Conservation (phyloP, 64 coral and sea anemone genomes). For the Exaiptasia diaphana region DNA sequence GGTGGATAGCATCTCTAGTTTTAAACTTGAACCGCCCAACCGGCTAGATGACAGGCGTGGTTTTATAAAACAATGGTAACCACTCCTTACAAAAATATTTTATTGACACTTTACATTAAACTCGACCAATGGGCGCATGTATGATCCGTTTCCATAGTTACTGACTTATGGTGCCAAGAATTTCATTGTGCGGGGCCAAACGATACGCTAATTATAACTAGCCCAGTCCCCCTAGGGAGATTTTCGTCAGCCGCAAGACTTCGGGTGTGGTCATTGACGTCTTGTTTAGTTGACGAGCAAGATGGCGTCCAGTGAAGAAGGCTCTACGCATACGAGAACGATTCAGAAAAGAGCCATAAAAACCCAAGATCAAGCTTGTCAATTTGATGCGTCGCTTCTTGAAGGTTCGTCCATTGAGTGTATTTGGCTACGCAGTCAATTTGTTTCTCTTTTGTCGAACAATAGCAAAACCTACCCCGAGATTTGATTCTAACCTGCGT, state of each 20-base stretch:
- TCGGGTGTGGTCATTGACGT: conserved; percentile 80
- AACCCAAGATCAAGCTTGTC: conserved; percentile 98
- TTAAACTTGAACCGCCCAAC: neutral
- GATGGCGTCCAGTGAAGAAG: conserved; percentile 96
- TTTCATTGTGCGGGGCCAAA: neutral
- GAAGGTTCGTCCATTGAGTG: conserved; percentile 67
- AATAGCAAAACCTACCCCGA: neutral
- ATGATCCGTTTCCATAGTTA: conserved; percentile 1
- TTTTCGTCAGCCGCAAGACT: conserved; percentile 4
- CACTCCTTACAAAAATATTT: neutral
- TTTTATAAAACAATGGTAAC: neutral
- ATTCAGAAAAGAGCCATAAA: conserved; percentile 95
- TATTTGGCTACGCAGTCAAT: neutral
- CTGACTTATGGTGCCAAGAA: neutral
- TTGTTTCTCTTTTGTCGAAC: neutral
- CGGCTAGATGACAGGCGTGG: neutral
- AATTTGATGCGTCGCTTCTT: conserved; percentile 94
- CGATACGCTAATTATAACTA: neutral
- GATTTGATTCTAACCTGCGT: neutral
- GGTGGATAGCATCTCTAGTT: too few relatives aligned
- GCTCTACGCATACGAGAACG: conserved; percentile 83
- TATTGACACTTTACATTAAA: neutral
- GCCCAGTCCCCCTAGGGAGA: conserved; percentile 3
- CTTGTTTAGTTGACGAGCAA: conserved; percentile 87
- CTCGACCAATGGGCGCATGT: neutral